Base-by-base conservation (phyloP, 1,140 invertebrate species). In the Camponotus pennsylvanicus region DNA sequence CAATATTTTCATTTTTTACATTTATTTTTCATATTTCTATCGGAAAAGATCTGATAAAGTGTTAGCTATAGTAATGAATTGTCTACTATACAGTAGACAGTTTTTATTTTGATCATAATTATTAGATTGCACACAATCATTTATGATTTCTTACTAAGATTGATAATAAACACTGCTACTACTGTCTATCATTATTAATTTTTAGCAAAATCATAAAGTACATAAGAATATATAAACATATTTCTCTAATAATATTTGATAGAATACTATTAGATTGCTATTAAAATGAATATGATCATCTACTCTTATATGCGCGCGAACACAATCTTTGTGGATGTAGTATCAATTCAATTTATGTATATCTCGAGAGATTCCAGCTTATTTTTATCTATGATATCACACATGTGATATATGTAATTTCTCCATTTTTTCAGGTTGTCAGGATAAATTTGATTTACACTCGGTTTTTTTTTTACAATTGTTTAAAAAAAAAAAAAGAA, bases 121-220 rank as follows among this genome's bases (percentile, higher is more conserved):
- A 57, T 61, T 61, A 13, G 0, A 59, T 49, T 61, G 67, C 18
- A 82, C n/a, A 70, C 3, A 82, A 83, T 70, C 3, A 15, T 49
- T 73, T 61, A 37, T 61, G 7, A 37, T 37, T 67, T 69, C 40
- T 69, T 6, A 1, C 66, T 67, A 67, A 67, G 3, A 79, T 40
- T 71, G 18, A 5, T 73, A 73, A 9, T 71, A 63, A 3, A 34
- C 18, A 61, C 42, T 73, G 32, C 21, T 55, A 32, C 11, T 83
- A 63, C n/a, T 15, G 32, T 61, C 55, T 37, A 45, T 63, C 7
- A 49, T 83, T 57, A 73, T 61, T 40, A 63, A 75, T 49, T 61
- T 73, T 37, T 83, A 61, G 49, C 34, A 80, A 83, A 75, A 75
- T 83, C 15, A 63, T 21, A 27, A 80, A 80, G 13, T 71, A 59